These are phyloP conservation scores for Rotaria magnacalcarata DNA, from an alignment of 2,888 invertebrate species.

Conservation along the genomic window DNA sequence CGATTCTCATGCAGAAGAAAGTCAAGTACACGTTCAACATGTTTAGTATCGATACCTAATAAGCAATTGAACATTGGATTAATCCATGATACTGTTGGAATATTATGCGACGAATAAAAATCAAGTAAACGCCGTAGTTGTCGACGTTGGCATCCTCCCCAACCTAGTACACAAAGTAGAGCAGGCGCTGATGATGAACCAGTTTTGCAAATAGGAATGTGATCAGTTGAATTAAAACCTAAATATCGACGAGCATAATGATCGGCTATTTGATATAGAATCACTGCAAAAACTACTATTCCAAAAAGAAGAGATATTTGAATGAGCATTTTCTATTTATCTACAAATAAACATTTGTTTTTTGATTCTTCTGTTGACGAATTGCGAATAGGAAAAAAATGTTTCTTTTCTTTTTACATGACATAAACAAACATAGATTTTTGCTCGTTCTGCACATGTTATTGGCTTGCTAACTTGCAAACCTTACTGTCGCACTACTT, in stretches of 20 bases:
- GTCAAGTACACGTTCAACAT: slow-evolving; percentile 14
- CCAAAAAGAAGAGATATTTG: neutral
- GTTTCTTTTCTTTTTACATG: too few relatives aligned
- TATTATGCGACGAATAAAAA: neutral
- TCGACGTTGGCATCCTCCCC: slow-evolving; percentile 20
- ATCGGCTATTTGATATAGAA: neutral
- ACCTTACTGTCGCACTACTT: too few relatives aligned
- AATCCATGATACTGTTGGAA: neutral
- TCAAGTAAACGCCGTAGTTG: slow-evolving; percentile 20
- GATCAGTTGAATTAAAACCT: neutral
- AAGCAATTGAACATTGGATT: slow-evolving; percentile 13
- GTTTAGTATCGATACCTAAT: neutral
- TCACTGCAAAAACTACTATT: neutral
- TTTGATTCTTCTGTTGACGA: too few relatives aligned
- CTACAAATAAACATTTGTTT: too few relatives aligned
- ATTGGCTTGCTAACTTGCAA: too few relatives aligned
- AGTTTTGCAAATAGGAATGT: neutral
- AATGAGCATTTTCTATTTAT: neutral
- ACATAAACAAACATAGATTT: too few relatives aligned
- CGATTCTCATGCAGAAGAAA: neutral
- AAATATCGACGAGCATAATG: slow-evolving; percentile 13
- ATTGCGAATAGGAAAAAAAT: too few relatives aligned
- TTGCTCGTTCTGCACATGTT: too few relatives aligned
- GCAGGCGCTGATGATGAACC: neutral
- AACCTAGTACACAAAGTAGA: neutral